Conservation (phyloP, 1,140 invertebrate species). For the Bombus turneri region DNA sequence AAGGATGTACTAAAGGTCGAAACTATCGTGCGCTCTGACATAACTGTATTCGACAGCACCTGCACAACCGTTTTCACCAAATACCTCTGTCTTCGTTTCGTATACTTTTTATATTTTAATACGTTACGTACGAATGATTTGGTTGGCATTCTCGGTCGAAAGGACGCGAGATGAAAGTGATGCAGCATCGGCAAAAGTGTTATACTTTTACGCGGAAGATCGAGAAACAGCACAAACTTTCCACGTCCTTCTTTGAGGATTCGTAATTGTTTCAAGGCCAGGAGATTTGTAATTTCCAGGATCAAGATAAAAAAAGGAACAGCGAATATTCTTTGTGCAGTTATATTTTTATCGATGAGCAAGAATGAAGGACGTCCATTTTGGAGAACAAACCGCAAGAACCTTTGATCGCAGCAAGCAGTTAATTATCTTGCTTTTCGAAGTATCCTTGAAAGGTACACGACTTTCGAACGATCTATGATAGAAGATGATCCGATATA, state of each 20-base stretch:
- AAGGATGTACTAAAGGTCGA: conserved; percentile 70
- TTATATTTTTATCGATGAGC: neutral
- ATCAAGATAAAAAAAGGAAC: too few relatives aligned
- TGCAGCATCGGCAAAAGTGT: conserved; percentile 17
- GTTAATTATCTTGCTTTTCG: neutral
- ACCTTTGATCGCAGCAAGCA: too few relatives aligned
- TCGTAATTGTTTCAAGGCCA: conserved; percentile 15
- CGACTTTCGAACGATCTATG: neutral
- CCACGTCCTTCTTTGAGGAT: neutral
- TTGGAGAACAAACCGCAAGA: conserved; percentile 19
- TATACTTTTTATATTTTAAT: neutral
- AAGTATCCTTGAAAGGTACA: conserved; percentile 24
- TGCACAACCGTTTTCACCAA: neutral
- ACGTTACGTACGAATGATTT: neutral
- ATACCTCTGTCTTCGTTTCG: neutral
- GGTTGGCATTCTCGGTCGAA: neutral
- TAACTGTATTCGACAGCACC: conserved; percentile 10
- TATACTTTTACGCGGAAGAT: conserved; percentile 35
- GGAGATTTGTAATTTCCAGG: too few relatives aligned
- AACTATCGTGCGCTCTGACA: conserved; percentile 24
- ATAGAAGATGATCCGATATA: conserved; percentile 18
- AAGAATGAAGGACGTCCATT: conserved; percentile 14
- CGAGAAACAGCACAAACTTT: neutral
- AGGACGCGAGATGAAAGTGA: conserved; percentile 50
- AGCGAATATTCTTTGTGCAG: neutral